These are phyloP conservation scores for Malurus melanocephalus DNA, from an alignment of 2,113 vertebrate genomes.

Conservation along the genomic window DNA sequence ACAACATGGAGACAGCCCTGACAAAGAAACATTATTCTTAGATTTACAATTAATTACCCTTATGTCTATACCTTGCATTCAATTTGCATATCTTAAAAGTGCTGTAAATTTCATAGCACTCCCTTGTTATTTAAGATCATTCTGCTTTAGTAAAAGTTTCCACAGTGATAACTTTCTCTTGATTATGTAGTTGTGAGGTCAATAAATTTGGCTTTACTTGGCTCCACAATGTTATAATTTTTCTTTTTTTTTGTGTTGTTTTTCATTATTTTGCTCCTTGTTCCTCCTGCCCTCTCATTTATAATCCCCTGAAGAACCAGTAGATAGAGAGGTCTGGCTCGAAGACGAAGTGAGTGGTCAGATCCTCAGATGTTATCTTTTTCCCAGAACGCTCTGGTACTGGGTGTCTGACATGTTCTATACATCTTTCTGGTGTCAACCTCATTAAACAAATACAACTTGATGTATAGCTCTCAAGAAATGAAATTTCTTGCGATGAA, in stretches of 20 bases:
- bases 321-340: slow-evolving; percentile 84
- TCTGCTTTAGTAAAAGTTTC: slow-evolving; percentile 74
- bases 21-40: slow-evolving; percentile 98
- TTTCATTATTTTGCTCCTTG: slow-evolving; percentile 88
- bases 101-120: slow-evolving; percentile 83
- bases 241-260: slow-evolving; percentile 71
- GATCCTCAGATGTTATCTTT: slow-evolving; percentile 88
- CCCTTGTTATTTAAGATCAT: slow-evolving; percentile 89
- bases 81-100: slow-evolving; percentile 97
- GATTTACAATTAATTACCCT: slow-evolving; percentile 99
- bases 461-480: slow-evolving; percentile 88
- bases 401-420: slow-evolving; percentile 91
- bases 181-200: slow-evolving; percentile 72
- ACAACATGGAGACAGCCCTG: slow-evolving; percentile 92
- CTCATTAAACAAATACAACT: slow-evolving; percentile 90
- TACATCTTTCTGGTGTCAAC: slow-evolving; percentile 89
- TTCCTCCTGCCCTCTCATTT: slow-evolving; percentile 89
- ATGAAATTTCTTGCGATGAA: slow-evolving; percentile 73
- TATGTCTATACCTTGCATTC: slow-evolving; percentile 92
- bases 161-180: slow-evolving; percentile 73
- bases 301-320: slow-evolving; percentile 83
- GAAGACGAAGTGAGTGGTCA: slow-evolving; percentile 92
- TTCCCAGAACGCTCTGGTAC: slow-evolving; percentile 85
- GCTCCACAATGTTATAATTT: slow-evolving; percentile 74
- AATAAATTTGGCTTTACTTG: slow-evolving; percentile 77